Percentiles rank a stretch among this genome's conserved stretches.
Evolutionary conservation across 2,113 vertebrate genomes (phyloP).

Genomic region (Spea bombifrons): DNA sequence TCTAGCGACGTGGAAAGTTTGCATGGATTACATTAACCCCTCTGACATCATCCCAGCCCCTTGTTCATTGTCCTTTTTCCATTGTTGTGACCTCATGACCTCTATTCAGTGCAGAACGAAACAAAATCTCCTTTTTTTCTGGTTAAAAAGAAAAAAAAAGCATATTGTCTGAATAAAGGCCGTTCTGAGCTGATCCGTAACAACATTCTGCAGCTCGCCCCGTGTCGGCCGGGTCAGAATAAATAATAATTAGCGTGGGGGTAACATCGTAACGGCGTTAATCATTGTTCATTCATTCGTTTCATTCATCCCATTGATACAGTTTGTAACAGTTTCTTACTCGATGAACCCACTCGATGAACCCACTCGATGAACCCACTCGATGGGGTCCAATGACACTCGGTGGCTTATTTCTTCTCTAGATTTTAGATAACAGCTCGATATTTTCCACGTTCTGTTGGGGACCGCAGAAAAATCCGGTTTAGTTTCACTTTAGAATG

Average conservation of each 20-base stretch:
- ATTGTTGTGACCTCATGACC: neutral
- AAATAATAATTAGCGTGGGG: constrained; percentile 13
- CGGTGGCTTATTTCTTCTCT: constrained; percentile 12
- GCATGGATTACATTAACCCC: too few relatives aligned
- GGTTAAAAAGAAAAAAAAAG: neutral
- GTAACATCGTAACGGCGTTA: constrained; percentile 22
- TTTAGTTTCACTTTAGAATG: neutral
- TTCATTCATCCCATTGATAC: constrained; percentile 6
- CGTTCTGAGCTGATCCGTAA: constrained; percentile 11
- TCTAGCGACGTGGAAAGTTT: too few relatives aligned
- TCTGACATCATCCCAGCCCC: neutral
- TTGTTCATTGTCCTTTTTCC: constrained; percentile 17
- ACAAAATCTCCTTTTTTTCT: neutral
- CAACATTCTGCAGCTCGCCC: constrained; percentile 2
- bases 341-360: constrained; percentile 2
- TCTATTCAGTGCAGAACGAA: neutral
- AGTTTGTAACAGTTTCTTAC: neutral
- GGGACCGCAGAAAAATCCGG: neutral
- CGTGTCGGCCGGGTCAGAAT: constrained; percentile 6
- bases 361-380: constrained; percentile 13
- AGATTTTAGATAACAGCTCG: neutral
- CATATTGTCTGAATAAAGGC: constrained; percentile 22
- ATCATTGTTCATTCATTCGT: constrained; percentile 8
- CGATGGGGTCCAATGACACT: neutral
- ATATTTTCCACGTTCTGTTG: neutral